These are phyloP conservation scores for Epirrhoe tristata DNA, from an alignment of 2,888 invertebrate species.

Conservation along the genomic window DNA sequence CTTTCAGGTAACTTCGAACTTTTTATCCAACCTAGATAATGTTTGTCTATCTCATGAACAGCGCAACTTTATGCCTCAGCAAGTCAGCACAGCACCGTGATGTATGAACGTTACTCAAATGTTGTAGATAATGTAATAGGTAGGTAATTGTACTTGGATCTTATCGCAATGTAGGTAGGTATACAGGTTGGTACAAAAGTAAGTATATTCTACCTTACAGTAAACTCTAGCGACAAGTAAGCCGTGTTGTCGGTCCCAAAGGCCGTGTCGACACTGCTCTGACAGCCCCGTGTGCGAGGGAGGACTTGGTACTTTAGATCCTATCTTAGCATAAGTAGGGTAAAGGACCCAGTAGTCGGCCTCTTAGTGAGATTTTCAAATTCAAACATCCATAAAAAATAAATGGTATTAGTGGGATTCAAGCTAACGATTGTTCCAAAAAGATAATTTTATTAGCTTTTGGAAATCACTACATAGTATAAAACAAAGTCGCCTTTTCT, in stretches of 20 bases:
- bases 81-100: too few relatives aligned
- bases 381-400: too few relatives aligned
- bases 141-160: background rate
- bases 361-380: too few relatives aligned
- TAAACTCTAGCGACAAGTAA: background rate
- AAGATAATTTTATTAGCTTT: too few relatives aligned
- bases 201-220: background rate
- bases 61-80: background rate
- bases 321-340: background rate
- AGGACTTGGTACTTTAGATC: background rate
- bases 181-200: background rate
- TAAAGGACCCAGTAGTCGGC: too few relatives aligned
- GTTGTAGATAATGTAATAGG: too few relatives aligned
- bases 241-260: background rate
- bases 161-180: background rate
- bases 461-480: too few relatives aligned
- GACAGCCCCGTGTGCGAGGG: background rate
- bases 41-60: background rate
- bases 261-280: background rate
- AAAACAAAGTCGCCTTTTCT: too few relatives aligned
- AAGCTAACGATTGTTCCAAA: too few relatives aligned
- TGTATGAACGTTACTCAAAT: background rate
- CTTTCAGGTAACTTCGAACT: too few relatives aligned
- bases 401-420: too few relatives aligned
- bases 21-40: too few relatives aligned